These are phyloP conservation scores for Sthenelais limicola DNA, from an alignment of 2,888 invertebrate species.

Conservation along the genomic window DNA sequence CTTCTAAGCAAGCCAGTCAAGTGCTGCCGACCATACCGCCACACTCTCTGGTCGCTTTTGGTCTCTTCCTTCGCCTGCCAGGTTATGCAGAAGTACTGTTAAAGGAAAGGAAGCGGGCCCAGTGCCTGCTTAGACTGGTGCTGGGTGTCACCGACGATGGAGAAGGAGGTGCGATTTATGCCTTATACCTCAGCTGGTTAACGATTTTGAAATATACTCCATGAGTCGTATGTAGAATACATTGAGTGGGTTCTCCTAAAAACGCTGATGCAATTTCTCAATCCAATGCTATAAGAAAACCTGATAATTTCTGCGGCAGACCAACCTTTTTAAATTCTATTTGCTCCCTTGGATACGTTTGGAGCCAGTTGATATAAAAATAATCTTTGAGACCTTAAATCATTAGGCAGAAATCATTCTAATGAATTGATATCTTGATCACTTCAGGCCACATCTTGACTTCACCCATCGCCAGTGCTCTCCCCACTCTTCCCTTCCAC, in stretches of 20 bases:
- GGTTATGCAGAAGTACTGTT: slow-evolving; percentile 92
- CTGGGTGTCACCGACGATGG: slow-evolving; percentile 93
- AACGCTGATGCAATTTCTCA: too few species aligned
- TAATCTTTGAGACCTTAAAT: too few species aligned
- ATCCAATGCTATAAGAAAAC: too few species aligned
- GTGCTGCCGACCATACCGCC: slow-evolving; percentile 76
- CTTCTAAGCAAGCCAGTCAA: slow-evolving; percentile 36
- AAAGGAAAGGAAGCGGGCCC: slow-evolving; percentile 84
- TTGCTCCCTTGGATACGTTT: too few species aligned
- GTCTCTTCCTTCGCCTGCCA: slow-evolving; percentile 88
- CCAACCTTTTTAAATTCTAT: too few species aligned
- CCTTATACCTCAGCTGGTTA: too few species aligned
- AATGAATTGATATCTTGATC: slow-evolving; percentile 9
- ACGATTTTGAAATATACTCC: too few species aligned
- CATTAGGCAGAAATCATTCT: too few species aligned
- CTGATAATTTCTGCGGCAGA: too few species aligned
- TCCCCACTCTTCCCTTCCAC: slow-evolving; percentile 81
- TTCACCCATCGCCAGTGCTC: slow-evolving; percentile 79
- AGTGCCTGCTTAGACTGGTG: slow-evolving; percentile 87
- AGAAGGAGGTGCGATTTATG: slow-evolving; percentile 82
- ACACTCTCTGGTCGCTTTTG: slow-evolving; percentile 92
- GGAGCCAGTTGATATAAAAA: too few species aligned
- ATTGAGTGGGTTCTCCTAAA: too few species aligned
- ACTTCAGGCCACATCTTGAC: slow-evolving; percentile 79
- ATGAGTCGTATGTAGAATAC: too few species aligned